A percentile compares a stretch with the other conserved stretches of the same genome.
phyloP scores from a whole-genome alignment of 2,888 invertebrate genomes.

The Sepiola atlantica region DNA sequence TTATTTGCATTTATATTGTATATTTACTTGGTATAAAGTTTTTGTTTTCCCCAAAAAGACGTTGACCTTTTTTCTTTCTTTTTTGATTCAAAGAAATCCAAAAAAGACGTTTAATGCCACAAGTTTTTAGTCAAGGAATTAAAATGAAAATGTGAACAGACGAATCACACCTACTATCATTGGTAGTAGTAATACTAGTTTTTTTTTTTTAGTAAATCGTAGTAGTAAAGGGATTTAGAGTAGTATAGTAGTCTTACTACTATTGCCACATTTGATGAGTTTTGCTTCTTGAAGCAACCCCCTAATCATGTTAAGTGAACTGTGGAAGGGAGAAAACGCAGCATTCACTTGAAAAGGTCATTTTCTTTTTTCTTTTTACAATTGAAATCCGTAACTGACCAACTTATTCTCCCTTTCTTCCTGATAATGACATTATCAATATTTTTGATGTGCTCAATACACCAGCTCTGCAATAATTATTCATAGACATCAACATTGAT shows the following conservation, averaged over 20 bases:
- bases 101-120: background rate
- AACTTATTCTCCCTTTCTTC: background rate
- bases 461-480: background rate
- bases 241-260: background rate
- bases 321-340: background rate
- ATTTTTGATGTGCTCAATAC: background rate
- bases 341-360: background rate
- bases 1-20: background rate
- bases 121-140: background rate
- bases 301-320: background rate
- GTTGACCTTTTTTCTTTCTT: too few species aligned
- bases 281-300: background rate
- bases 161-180: background rate
- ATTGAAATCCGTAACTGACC: background rate
- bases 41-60: background rate
- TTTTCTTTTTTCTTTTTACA: background rate
- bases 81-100: background rate
- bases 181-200: background rate
- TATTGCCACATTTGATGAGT: background rate
- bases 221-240: background rate
- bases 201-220: background rate
- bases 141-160: background rate
- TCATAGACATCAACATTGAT: background rate
- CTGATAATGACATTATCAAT: background rate
- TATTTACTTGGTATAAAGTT: background rate